phyloP scores from a whole-genome alignment of 2,888 invertebrate species.

The Eueremaeus valkanovi region DNA sequence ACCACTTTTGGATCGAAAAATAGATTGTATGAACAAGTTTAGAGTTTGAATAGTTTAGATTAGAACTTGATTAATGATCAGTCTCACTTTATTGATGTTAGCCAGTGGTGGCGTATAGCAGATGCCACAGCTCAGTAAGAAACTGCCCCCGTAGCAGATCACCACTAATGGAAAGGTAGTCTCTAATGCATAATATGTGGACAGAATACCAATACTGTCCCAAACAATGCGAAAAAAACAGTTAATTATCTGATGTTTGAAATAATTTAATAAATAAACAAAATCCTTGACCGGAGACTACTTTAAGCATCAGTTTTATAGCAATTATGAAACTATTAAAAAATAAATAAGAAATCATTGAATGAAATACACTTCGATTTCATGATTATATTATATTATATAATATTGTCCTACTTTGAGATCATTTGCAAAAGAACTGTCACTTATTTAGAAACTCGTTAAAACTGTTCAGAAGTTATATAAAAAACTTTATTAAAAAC shows the following conservation, averaged over 20 bases:
- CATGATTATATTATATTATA: too few species aligned
- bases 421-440: not conserved
- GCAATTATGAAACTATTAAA: conserved; percentile 1
- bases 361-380: not conserved
- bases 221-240: not conserved
- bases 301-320: conserved; percentile 15
- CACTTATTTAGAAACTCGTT: conserved; percentile 1
- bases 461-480: too few species aligned
- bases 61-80: not conserved
- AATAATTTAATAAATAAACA: conserved; percentile 15
- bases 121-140: conserved; percentile 36
- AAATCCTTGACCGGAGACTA: conserved; percentile 21
- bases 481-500: too few species aligned
- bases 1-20: conserved; percentile 29
- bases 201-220: conserved; percentile 36
- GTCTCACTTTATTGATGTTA: conserved; percentile 37
- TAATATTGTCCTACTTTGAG: conserved; percentile 34
- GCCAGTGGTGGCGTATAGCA: conserved; percentile 40
- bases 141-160: conserved; percentile 40
- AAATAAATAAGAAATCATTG: not conserved
- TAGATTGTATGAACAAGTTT: not conserved
- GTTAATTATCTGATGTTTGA: not conserved
- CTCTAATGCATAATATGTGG: conserved; percentile 41
- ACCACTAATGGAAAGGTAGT: conserved; percentile 38
- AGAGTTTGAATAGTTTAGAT: not conserved